A percentile compares a stretch with the other conserved stretches of the same genome.
These are phyloP conservation scores for Chauna torquata DNA, from an alignment of 2,113 vertebrate species.

Conservation along the genomic window DNA sequence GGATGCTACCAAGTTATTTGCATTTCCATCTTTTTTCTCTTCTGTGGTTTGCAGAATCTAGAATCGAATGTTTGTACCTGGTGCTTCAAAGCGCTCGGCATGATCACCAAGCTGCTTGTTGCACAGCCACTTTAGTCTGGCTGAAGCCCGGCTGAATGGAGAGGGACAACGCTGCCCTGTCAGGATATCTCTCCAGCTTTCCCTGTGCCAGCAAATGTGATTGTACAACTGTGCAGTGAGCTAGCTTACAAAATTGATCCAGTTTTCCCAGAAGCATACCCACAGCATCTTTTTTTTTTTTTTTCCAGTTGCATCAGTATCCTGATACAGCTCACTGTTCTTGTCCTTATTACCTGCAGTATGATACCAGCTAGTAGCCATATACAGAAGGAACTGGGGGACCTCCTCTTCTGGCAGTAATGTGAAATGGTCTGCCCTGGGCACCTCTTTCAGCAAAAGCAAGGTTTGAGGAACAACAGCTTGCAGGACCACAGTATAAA, in stretches of 20 bases:
- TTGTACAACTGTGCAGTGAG: neutral
- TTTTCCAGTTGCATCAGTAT: neutral
- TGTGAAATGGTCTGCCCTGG: neutral
- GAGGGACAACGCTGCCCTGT: neutral
- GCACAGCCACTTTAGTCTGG: neutral
- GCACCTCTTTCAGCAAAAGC: neutral
- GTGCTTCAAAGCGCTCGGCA: neutral
- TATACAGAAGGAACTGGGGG: fast-evolving
- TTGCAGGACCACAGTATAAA: fast-evolving
- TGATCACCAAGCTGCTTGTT: neutral
- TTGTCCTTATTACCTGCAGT: neutral
- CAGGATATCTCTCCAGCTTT: neutral
- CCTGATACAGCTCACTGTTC: fast-evolving
- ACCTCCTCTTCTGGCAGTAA: neutral
- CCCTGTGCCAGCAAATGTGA: neutral
- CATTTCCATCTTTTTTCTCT: neutral
- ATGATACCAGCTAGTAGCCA: fast-evolving
- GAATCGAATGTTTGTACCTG: neutral
- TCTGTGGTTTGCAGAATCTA: neutral
- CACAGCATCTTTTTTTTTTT: fast-evolving
- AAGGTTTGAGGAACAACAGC: neutral
- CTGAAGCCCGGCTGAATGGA: neutral
- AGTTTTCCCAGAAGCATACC: neutral
- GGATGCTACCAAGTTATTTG: neutral
- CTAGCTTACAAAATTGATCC: neutral